Conservation (phyloP, 2,113 vertebrate genomes). For the Rhinopomastus cyanomelas region DNA sequence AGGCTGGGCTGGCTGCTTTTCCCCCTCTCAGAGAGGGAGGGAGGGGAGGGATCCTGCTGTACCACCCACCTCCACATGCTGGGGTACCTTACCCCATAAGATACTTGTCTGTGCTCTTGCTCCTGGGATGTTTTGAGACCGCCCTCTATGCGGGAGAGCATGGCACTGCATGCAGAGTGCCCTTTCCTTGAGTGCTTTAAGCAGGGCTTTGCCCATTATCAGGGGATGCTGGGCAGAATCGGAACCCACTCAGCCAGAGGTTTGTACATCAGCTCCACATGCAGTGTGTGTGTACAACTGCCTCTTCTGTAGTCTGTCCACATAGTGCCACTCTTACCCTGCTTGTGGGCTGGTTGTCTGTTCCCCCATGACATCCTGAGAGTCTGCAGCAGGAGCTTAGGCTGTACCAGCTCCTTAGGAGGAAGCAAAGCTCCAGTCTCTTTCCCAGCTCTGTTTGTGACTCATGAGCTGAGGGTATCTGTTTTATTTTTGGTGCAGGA, state of each 20-base stretch:
- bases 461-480: neutral
- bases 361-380: neutral
- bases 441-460: neutral
- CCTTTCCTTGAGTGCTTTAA: neutral
- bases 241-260: neutral
- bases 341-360: neutral
- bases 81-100: neutral
- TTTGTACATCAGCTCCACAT: neutral
- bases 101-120: neutral
- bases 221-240: neutral
- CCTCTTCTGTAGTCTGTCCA: neutral
- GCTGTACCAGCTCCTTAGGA: neutral
- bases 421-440: neutral
- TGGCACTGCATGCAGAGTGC: neutral
- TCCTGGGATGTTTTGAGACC: neutral
- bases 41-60: neutral
- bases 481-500: constrained; percentile 69
- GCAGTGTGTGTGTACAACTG: neutral
- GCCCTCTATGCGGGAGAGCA: neutral
- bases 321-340: neutral
- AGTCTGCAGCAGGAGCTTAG: neutral
- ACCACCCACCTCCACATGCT: fast-evolving
- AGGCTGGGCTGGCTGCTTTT: neutral
- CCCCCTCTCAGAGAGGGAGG: neutral
- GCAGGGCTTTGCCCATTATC: neutral